These are phyloP conservation scores for Prostheceraeus crozeri DNA, from an alignment of 2,888 invertebrate species.

Conservation along the genomic window DNA sequence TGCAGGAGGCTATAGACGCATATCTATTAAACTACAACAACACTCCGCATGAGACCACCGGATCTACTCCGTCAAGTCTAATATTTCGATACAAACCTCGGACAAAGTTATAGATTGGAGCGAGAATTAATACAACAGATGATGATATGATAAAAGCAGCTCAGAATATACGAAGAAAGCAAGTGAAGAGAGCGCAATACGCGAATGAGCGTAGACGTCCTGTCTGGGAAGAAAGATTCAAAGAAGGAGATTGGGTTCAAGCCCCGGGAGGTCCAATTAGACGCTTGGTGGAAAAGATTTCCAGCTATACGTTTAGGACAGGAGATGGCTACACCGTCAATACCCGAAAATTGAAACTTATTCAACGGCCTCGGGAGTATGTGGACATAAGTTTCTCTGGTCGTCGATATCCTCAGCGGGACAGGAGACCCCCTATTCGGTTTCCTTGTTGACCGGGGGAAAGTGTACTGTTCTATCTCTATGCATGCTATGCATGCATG, in stretches of 20 bases:
- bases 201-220: conserved; percentile 28
- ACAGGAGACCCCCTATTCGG: conserved; percentile 14
- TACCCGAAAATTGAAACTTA: conserved; percentile 27
- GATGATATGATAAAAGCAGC: conserved; percentile 9
- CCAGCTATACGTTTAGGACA: conserved; percentile 21
- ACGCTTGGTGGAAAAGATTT: conserved; percentile 1
- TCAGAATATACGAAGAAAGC: not conserved
- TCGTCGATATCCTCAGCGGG: conserved; percentile 20
- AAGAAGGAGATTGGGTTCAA: conserved; percentile 10
- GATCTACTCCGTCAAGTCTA: conserved; percentile 6
- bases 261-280: conserved; percentile 20
- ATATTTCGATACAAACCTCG: conserved; percentile 30
- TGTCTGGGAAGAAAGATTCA: not conserved
- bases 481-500: too few relatives aligned
- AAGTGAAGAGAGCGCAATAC: conserved; percentile 10
- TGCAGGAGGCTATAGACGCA: conserved; percentile 25
- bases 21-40: conserved; percentile 16
- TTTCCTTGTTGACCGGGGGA: conserved; percentile 20
- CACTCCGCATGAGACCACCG: conserved; percentile 30
- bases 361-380: conserved; percentile 20
- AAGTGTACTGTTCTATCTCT: conserved; percentile 25
- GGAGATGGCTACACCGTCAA: conserved; percentile 24
- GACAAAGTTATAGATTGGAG: conserved; percentile 23
- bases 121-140: conserved; percentile 3
- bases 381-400: not conserved